Evolutionary conservation across 2,113 vertebrate species (phyloP).

Genomic region (Oophaga pumilio): DNA sequence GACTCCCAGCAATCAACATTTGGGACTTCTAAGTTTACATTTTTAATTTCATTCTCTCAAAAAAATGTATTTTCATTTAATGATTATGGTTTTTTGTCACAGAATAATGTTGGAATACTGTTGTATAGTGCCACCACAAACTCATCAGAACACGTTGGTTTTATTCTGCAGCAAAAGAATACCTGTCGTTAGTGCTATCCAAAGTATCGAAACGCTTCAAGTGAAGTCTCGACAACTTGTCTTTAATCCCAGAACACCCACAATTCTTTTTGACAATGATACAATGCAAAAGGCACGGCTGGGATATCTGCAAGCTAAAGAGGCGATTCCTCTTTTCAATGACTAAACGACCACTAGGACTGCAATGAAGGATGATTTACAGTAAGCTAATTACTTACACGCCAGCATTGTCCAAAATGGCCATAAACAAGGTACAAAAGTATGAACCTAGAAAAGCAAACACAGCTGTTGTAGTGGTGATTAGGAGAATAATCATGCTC

Average conservation of each 20-base stretch:
- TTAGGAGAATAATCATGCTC: slow-evolving; percentile 70
- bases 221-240: not conserved
- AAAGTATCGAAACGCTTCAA: not conserved
- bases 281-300: no score
- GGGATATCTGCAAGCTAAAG: not conserved
- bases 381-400: slow-evolving; percentile 35
- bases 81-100: no score
- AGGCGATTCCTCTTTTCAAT: not conserved
- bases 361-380: slow-evolving; percentile 27
- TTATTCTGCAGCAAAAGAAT: not conserved
- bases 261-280: not conserved
- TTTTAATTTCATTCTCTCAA: no score
- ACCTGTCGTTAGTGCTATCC: not conserved
- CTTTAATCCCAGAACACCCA: not conserved
- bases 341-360: not conserved
- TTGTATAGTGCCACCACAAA: not conserved
- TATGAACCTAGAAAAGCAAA: slow-evolving; percentile 72
- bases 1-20: no score
- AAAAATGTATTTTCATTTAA: no score
- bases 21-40: no score
- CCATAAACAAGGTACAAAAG: slow-evolving; percentile 62
- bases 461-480: slow-evolving; percentile 71
- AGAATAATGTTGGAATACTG: no score
- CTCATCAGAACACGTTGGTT: not conserved
- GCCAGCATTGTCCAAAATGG: slow-evolving; percentile 38